Evolutionary conservation across 1,140 invertebrate genomes (phyloP), one percentile per base, ranked within the genome.

Genomic region (Trigoniulus corallinus): DNA sequence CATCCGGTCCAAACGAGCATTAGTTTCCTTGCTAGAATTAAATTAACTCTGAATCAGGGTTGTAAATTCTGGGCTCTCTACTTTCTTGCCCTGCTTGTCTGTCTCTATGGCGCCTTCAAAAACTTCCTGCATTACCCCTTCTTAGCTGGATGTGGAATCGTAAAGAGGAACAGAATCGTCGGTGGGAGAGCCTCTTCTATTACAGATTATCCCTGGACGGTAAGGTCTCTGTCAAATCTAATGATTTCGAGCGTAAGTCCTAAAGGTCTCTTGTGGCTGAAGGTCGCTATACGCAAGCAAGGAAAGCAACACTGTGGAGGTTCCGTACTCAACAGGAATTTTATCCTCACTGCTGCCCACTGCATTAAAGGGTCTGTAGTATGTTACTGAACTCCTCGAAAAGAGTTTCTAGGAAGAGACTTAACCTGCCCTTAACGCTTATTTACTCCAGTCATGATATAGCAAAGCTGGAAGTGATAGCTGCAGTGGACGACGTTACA

Each of bases 261-360:
- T 34, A n/a, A 34, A 34, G 15, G 7, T 34, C 15, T 34, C 15
- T 34, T 7, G 15, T 34, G 7, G 7, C 7, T 34, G 7, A 7
- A 34, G 45, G 47, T 55, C 18, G 77, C 77, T 1, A 72, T 88
- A 41, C 82, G 79, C 53, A 72, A 72, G 54, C 72, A 87, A 61
- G 85, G 84, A 10, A 63, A 68, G 21, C 84, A 85, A 53, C 79
- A 82, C 57, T 95, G 91, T 60, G 88, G 87, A 0, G 89, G 85
- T 4, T 77, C 79, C 4, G 74, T 95, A 4, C 64, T 94, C 26
- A 77, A 74, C 53, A 73, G 83, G 46, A 59, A 72, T 43, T 92
- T 86, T 84, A 72, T 94, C 21, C 63, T 92, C 21, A 81, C 82
- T 3, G 86, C 85, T 7, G 83, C 83, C 1, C 87, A 92, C 63